phyloP scores from a whole-genome alignment of 2,888 invertebrate species.

The Isoperla grammatica region DNA sequence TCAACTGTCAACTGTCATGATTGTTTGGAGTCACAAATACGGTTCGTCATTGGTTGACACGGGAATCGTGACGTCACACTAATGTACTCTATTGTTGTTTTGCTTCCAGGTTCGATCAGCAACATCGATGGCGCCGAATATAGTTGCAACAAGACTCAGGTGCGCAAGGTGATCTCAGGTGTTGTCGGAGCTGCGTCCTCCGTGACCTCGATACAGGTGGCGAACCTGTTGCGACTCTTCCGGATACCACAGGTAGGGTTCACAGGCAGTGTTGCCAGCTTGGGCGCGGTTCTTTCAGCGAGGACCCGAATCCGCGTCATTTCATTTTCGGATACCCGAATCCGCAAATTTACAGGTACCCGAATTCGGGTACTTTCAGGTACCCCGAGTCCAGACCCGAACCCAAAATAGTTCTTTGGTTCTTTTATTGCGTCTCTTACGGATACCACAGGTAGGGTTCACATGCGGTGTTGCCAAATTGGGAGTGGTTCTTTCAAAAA shows the following conservation, averaged over 20 bases:
- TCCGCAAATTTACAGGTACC: no score
- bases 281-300: not conserved
- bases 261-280: not conserved
- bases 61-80: no score
- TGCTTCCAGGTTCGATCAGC: constrained; percentile 77
- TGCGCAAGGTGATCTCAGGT: constrained; percentile 81
- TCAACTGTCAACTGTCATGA: no score
- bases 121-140: constrained; percentile 87
- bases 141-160: constrained; percentile 76
- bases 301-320: not conserved
- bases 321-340: not conserved
- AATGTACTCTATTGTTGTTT: no score
- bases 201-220: constrained; percentile 94
- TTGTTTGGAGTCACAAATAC: no score
- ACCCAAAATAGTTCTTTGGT: no score
- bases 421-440: constrained; percentile 84
- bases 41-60: no score
- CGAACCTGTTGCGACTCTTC: constrained; percentile 84
- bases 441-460: constrained; percentile 69
- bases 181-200: constrained; percentile 87
- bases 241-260: constrained; percentile 71
- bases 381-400: no score
- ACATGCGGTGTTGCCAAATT: not conserved
- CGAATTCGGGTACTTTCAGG: no score
- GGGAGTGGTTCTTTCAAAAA: not conserved